phyloP scores from a whole-genome alignment of 2,888 invertebrate species.

The Apoda limacodes region DNA sequence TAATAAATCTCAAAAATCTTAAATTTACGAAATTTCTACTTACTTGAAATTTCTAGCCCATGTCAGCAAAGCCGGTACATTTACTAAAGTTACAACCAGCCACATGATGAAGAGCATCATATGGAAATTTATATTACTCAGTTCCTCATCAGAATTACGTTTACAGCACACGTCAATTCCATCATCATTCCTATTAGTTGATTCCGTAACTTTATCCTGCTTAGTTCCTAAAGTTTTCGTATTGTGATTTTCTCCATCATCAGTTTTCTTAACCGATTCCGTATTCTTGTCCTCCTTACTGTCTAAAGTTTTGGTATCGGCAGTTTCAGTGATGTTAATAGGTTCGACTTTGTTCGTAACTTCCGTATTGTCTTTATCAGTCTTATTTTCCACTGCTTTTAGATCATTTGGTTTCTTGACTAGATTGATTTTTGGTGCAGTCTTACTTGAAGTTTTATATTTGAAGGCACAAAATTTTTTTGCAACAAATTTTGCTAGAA shows the following conservation, averaged over 20 bases:
- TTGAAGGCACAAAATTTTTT: conserved; percentile 38
- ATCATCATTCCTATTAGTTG: not conserved
- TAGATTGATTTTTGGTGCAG: conserved; percentile 20
- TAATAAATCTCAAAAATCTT: not conserved
- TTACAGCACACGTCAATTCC: conserved; percentile 4
- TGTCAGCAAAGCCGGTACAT: conserved; percentile 78
- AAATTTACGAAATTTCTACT: too few relatives aligned
- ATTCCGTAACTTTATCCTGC: not conserved
- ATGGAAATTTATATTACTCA: conserved; percentile 76
- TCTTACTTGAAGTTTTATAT: conserved; percentile 22
- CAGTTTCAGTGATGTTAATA: not conserved
- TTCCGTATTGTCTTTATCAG: conserved; percentile 1
- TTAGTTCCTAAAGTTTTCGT: conserved; percentile 6
- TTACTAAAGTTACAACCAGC: conserved; percentile 73
- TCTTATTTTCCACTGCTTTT: conserved; percentile 19
- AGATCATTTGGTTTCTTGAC: conserved; percentile 17
- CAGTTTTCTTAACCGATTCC: not conserved
- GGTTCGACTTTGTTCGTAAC: not conserved
- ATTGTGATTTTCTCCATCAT: conserved; percentile 12
- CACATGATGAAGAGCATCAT: conserved; percentile 78
- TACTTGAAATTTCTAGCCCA: conserved; percentile 87
- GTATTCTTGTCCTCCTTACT: not conserved
- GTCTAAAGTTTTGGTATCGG: not conserved
- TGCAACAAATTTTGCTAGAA: conserved; percentile 51
- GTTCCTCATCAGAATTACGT: conserved; percentile 31